These are phyloP conservation scores for Megalopta genalis DNA, from an alignment of 1,140 invertebrate species.

Conservation along the genomic window DNA sequence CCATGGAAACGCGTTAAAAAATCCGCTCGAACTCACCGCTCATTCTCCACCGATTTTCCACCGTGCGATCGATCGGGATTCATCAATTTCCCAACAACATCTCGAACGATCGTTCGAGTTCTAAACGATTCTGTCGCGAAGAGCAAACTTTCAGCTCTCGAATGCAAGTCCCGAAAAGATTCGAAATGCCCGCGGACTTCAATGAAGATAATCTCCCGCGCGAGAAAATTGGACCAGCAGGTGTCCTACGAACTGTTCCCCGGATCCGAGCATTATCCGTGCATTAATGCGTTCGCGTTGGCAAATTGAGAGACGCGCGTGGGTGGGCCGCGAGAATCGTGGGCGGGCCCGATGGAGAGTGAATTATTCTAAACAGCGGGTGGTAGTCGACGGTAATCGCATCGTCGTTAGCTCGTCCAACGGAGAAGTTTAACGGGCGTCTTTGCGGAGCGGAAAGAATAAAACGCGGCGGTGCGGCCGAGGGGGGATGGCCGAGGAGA, in stretches of 20 bases:
- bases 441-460: conserved; percentile 16
- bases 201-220: neutral
- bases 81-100: too few species aligned
- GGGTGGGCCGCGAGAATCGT: neutral
- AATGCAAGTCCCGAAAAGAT: too few species aligned
- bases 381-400: conserved; percentile 20
- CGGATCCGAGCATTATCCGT: neutral
- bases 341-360: neutral
- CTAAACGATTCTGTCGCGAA: too few species aligned
- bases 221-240: too few species aligned
- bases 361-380: conserved; percentile 27
- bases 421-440: conserved; percentile 19
- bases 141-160: too few species aligned
- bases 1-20: too few species aligned
- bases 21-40: too few species aligned
- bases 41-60: too few species aligned
- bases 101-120: too few species aligned
- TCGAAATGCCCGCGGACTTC: neutral
- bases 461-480: neutral
- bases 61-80: too few species aligned
- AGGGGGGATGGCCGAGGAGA: neutral
- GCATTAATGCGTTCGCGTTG: neutral
- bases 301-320: neutral
- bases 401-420: conserved; percentile 48
- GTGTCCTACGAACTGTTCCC: neutral